Evolutionary conservation across 2,797 vertebrate genomes (phyloP), one percentile per base, ranked within the genome.

Genomic region (Parotocinclus haroldoi): DNA sequence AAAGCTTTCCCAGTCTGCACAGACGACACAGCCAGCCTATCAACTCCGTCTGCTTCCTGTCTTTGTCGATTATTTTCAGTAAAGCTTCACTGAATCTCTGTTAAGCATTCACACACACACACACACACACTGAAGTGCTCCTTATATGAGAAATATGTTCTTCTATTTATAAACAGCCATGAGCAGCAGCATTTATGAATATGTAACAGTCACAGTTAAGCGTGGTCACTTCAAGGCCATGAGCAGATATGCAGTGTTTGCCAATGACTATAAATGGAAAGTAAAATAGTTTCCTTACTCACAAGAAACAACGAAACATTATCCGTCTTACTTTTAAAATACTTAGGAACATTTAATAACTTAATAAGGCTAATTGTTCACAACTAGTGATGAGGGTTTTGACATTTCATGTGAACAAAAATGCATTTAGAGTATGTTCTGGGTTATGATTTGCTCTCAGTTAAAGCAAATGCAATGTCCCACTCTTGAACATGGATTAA

Each of bases 401-500:
- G 27, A 27, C 27, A 27, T 27, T 27, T 27, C 2, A 5, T 5
- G 27, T 27, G 27, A 27, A 27, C 27, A 27, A 27, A 27, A 27
- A 27, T 27, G 27, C 27, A 27, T 27, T 27, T 27, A 27, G 27
- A 27, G 27, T 27, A 27, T 5, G 5, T 27, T 27, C 27, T 27
- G 27, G 27, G 2, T 27, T 27, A 27, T 27, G 27, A 27, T 2
- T 5, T 2, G 27, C 2, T 27, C n/a, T n/a, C n/a, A 5, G 27
- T 27, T 27, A 2, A 27, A 27, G 27, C 5, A 27, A 27, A 27
- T 2, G 27, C 27, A 27, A 27, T 27, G 27, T 5, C 27, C 27
- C 27, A 5, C 27, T 27, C 27, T 27, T 27, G 60, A 83, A 75
- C 36, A 36, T 64, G 80, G 77, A 86, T 74, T 84, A 79, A 83